Evolutionary conservation across 1,140 invertebrate species (phyloP).

Genomic region (Mercenaria mercenaria): DNA sequence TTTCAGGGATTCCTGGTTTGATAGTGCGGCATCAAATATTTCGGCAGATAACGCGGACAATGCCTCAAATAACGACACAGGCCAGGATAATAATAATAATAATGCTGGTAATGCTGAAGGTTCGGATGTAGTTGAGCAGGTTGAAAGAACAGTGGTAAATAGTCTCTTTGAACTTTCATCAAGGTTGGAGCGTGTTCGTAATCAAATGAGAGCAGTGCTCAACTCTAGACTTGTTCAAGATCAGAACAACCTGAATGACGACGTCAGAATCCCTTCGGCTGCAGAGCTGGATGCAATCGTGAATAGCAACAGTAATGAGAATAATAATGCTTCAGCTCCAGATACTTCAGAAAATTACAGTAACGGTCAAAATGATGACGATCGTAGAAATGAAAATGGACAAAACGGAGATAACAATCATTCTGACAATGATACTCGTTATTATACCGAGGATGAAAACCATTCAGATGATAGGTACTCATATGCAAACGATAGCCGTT

Average conservation of each 20-base stretch:
- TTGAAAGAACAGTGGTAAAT: constrained; percentile 48
- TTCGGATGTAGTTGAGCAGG: constrained; percentile 56
- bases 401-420: neutral
- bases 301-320: constrained; percentile 4
- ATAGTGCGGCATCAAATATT: constrained; percentile 38
- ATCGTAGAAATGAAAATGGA: neutral
- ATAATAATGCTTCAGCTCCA: neutral
- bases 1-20: constrained; percentile 5
- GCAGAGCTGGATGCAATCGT: constrained; percentile 15
- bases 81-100: neutral
- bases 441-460: neutral
- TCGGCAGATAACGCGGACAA: constrained; percentile 8
- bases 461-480: neutral
- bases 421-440: neutral
- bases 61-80: neutral
- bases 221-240: constrained; percentile 50
- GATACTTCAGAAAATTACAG: neutral
- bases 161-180: constrained; percentile 60
- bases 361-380: neutral
- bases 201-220: constrained; percentile 59
- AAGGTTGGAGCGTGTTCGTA: constrained; percentile 42
- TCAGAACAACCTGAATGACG: constrained; percentile 17
- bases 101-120: constrained; percentile 2
- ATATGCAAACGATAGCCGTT: neutral
- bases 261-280: constrained; percentile 42